Evolutionary conservation across 2,888 invertebrate genomes (phyloP), one percentile per base, ranked within the genome.

Genomic region (Drosophila cracens): DNA sequence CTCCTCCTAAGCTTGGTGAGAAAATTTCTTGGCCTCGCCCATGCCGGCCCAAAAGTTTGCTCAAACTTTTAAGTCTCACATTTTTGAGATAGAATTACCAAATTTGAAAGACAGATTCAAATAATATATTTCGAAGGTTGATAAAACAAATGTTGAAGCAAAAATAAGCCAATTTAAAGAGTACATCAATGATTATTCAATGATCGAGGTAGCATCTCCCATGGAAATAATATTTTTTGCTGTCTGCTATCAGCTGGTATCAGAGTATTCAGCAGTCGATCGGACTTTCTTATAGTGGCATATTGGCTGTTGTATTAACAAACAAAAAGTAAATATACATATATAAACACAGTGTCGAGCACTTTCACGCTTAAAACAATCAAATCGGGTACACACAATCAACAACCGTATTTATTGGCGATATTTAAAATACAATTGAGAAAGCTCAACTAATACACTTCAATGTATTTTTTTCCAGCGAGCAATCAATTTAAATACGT

Each of bases 281-380:
- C 7, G 36, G 3, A 21, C 7, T 21, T 13, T 0, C 13, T 7
- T 46, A 13, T 4, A 46, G 13, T 21, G 13, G 13, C 13, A 13
- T 36, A 1, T 13, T 6, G 60, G 46, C 62, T 40, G 58, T 49
- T 63, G 58, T 36, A 56, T 52, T 60, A 21, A 7, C 29, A 56
- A 60, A 53, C 48, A 18, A 53, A 40, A 59, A 40, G 52, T 21
- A 21, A 25, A 18, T 18, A 25, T 25, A 25, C 25, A 57, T 36
- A 64, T 54, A 54, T n/a, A 63, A 62, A 73, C 21, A 63, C 60
- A 60, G 66, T 84, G 85, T 68, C 67, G 70, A 68, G 71, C 70
- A 36, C 31, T 63, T 86, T 77, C 60, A 70, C 74, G 74, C 89
- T 77, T 76, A 51, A 84, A 82, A 80, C 80, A 82, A 84, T 78